Percentiles rank a stretch among this genome's conserved stretches.
Conservation (phyloP, 2,797 vertebrate genomes). For the Erpetoichthys calabaricus region DNA sequence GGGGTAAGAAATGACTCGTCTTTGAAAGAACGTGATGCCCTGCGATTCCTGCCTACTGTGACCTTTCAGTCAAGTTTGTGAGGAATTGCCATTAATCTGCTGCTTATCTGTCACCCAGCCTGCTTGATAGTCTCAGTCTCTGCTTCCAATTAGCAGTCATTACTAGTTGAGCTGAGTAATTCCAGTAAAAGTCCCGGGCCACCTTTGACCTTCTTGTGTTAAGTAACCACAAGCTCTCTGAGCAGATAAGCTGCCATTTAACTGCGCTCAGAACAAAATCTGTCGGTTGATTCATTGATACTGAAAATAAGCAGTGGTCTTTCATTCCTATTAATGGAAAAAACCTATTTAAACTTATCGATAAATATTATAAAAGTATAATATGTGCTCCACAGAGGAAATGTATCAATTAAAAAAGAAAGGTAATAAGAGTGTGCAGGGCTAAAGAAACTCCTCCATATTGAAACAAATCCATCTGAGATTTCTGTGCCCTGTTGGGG, state of each 20-base stretch:
- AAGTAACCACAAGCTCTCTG: constrained; percentile 66
- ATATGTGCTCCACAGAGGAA: too few species aligned
- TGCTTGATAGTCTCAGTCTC: constrained; percentile 47
- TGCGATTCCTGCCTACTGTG: constrained; percentile 33
- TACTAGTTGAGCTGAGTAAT: constrained; percentile 55
- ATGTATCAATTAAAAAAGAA: too few species aligned
- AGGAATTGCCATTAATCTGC: constrained; percentile 47
- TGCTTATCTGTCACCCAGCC: constrained; percentile 53
- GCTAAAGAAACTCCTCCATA: too few species aligned
- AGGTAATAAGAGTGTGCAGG: too few species aligned
- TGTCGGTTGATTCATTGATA: neutral
- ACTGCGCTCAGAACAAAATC: constrained; percentile 39
- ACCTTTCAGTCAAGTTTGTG: constrained; percentile 39
- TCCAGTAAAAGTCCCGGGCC: constrained; percentile 57
- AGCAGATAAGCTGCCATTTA: constrained; percentile 68
- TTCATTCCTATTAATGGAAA: too few species aligned
- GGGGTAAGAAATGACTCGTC: constrained; percentile 39
- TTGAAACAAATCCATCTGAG: too few species aligned
- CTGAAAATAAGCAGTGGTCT: too few species aligned
- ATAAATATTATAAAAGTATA: too few species aligned
- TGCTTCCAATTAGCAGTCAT: constrained; percentile 75
- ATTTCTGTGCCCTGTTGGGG: too few species aligned
- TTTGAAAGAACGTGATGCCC: too few species aligned
- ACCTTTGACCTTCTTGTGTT: constrained; percentile 73
- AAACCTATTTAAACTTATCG: too few species aligned